Evolutionary conservation across 2,888 invertebrate species (phyloP).

Genomic region (Acleris emargana): DNA sequence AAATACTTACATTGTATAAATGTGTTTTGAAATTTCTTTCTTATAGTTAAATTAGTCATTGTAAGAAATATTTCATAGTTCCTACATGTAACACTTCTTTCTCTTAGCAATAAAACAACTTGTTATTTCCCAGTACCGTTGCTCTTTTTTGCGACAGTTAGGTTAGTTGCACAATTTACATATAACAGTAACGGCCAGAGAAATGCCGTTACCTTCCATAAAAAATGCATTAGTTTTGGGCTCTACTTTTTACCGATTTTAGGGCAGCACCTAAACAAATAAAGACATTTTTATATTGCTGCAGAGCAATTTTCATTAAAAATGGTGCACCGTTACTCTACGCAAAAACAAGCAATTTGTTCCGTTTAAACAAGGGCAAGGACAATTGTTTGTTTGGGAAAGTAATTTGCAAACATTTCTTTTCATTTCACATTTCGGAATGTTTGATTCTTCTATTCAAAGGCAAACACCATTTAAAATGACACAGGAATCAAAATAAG

Average conservation of each 20-base stretch:
- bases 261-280: slow-evolving; percentile 67
- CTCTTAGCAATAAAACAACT: not conserved
- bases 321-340: slow-evolving; percentile 34
- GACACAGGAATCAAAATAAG: slow-evolving; percentile 23
- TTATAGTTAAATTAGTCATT: no score
- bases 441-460: not conserved
- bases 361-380: slow-evolving; percentile 32
- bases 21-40: no score
- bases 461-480: not conserved
- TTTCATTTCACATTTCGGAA: slow-evolving; percentile 1
- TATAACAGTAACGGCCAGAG: slow-evolving; percentile 43
- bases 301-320: slow-evolving; percentile 45
- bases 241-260: slow-evolving; percentile 76
- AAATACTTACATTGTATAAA: no score
- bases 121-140: slow-evolving; percentile 49
- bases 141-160: slow-evolving; percentile 55
- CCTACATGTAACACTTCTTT: not conserved
- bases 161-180: slow-evolving; percentile 55
- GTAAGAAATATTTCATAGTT: not conserved
- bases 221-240: slow-evolving; percentile 67
- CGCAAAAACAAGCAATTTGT: slow-evolving; percentile 26
- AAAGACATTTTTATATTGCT: slow-evolving; percentile 70
- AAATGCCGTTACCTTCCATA: slow-evolving; percentile 43
- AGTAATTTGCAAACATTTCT: slow-evolving; percentile 27
- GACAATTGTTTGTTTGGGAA: slow-evolving; percentile 26